Conservation (phyloP, 2,888 invertebrate species). For the Lasioglossum oenotherae region DNA sequence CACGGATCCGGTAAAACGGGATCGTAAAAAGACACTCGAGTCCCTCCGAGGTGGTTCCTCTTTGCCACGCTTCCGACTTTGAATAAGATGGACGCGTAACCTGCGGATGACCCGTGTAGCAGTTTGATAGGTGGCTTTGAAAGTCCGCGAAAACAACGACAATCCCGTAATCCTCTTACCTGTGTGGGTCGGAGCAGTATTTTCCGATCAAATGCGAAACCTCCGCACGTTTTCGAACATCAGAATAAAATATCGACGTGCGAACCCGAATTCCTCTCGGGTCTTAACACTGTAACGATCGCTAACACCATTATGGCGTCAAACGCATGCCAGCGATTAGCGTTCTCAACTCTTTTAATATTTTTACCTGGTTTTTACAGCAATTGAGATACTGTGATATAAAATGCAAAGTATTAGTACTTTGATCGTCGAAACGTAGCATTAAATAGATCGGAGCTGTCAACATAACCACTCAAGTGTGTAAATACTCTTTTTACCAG, state of each 20-base stretch:
- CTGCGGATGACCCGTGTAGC: slow-evolving; percentile 11
- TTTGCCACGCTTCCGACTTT: neutral
- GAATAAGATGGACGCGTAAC: slow-evolving; percentile 25
- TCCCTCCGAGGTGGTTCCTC: neutral
- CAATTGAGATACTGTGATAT: neutral
- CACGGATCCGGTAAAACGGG: slow-evolving; percentile 24
- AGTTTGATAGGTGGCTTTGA: slow-evolving; percentile 28
- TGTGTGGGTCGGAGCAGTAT: neutral
- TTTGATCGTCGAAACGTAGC: neutral
- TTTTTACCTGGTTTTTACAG: neutral
- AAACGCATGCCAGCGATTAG: neutral
- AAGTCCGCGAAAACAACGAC: slow-evolving; percentile 2
- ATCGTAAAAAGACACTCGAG: slow-evolving; percentile 44
- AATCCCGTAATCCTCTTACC: slow-evolving; percentile 2
- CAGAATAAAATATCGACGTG: neutral
- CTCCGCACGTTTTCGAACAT: neutral
- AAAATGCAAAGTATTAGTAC: neutral
- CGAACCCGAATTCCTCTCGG: too few relatives aligned
- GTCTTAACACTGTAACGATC: too few relatives aligned
- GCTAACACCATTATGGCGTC: neutral
- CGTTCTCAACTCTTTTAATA: neutral
- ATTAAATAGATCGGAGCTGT: neutral
- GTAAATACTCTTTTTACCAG: neutral
- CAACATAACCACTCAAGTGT: neutral
- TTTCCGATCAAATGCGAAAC: neutral